These are phyloP conservation scores for Chrysodeixis includens DNA, from an alignment of 2,888 invertebrate genomes.

Conservation along the genomic window DNA sequence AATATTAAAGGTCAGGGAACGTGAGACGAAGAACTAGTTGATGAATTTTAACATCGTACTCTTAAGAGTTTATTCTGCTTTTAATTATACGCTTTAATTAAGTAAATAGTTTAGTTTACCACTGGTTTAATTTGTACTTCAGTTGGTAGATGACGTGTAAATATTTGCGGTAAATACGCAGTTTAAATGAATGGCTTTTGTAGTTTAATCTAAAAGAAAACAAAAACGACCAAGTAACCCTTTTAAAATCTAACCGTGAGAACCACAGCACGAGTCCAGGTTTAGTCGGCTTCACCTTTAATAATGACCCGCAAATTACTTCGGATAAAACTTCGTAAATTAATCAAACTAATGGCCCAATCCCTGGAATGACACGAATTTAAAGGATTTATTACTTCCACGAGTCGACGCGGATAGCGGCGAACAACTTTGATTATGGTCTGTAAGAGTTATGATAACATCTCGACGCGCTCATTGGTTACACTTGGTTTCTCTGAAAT, in stretches of 20 bases:
- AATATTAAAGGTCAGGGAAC: too few species aligned
- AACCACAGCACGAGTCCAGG: background rate
- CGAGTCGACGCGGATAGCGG: background rate
- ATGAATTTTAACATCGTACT: too few species aligned
- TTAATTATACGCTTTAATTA: too few species aligned
- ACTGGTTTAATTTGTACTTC: too few species aligned
- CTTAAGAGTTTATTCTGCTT: too few species aligned
- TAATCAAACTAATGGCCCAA: conserved; percentile 4
- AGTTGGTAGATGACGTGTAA: too few species aligned
- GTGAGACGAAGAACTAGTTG: too few species aligned
- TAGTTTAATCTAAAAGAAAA: too few species aligned
- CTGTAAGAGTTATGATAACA: conserved; percentile 2
- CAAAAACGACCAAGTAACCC: too few species aligned
- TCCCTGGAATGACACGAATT: conserved; percentile 4
- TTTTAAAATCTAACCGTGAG: background rate
- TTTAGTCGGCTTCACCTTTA: background rate
- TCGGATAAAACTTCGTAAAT: conserved; percentile 4
- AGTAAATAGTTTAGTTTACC: too few species aligned
- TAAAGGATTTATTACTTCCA: conserved; percentile 4
- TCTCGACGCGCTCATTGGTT: conserved; percentile 17
- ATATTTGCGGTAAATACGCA: too few species aligned
- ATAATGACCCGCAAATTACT: conserved; percentile 4
- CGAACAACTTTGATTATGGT: background rate
- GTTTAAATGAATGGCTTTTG: too few species aligned
- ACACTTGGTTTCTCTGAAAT: background rate